phyloP scores from a whole-genome alignment of 2,797 vertebrate genomes.

The Agapornis canus region DNA sequence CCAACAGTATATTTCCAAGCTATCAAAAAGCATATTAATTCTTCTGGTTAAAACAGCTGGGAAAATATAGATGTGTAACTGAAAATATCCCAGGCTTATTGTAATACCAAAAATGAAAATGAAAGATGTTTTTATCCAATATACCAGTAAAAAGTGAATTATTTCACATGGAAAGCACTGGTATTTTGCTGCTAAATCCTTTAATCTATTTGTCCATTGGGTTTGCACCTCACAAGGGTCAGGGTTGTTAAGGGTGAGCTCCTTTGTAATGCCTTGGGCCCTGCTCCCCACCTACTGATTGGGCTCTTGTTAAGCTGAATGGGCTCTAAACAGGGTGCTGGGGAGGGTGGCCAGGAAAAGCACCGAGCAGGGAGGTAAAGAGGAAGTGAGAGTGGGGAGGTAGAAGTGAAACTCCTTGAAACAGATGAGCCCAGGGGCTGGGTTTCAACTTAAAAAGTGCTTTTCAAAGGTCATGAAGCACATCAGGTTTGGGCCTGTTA shows the following conservation, averaged over 20 bases:
- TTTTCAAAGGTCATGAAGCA: slow-evolving; percentile 25
- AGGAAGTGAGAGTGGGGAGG: slow-evolving; percentile 60
- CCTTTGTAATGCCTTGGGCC: slow-evolving; percentile 29
- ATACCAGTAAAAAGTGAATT: slow-evolving; percentile 31
- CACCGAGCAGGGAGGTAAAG: slow-evolving; percentile 32
- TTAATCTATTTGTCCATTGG: slow-evolving; percentile 34
- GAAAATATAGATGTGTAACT: slow-evolving; percentile 44
- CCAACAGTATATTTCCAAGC: slow-evolving; percentile 46
- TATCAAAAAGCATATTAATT: slow-evolving; percentile 45
- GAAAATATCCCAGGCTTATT: slow-evolving; percentile 37
- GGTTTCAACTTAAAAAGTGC: neutral
- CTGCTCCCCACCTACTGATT: neutral
- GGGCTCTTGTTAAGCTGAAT: slow-evolving; percentile 20
- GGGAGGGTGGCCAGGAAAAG: neutral
- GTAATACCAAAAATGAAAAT: slow-evolving; percentile 54
- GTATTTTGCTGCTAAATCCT: slow-evolving; percentile 52
- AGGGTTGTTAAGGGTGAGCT: slow-evolving; percentile 27
- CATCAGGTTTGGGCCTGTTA: neutral
- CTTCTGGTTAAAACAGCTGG: slow-evolving; percentile 59
- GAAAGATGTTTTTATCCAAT: neutral
- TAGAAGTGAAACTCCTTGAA: slow-evolving; percentile 71
- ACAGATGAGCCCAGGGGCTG: neutral
- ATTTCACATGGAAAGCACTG: neutral
- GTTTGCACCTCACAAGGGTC: slow-evolving; percentile 17
- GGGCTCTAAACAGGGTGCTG: neutral